These are phyloP conservation scores for Coracias cyanogaster DNA, from an alignment of 2,797 vertebrate genomes.

Conservation along the genomic window DNA sequence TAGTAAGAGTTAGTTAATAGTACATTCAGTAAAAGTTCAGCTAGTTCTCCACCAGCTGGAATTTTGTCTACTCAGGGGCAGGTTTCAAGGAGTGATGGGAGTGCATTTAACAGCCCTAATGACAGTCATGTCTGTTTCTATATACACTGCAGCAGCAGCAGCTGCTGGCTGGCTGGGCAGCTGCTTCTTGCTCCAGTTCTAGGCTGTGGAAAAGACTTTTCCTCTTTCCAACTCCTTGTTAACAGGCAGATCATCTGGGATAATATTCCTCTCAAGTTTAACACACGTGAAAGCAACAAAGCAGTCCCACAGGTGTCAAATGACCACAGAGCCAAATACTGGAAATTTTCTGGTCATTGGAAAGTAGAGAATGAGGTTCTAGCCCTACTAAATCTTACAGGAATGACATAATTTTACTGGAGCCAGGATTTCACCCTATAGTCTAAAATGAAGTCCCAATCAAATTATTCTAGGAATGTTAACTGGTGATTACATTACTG, in stretches of 20 bases:
- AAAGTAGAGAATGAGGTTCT: slow-evolving; percentile 7
- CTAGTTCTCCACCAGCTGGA: not conserved
- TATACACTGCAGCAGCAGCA: not conserved
- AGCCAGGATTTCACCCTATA: not conserved
- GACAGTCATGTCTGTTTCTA: not conserved
- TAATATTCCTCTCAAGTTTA: not conserved
- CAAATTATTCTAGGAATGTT: slow-evolving; percentile 46
- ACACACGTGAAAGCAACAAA: not conserved
- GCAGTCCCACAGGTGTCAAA: not conserved
- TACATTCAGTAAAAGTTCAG: not conserved
- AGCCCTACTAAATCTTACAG: not conserved
- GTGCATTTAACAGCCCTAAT: not conserved
- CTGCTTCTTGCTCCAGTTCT: not conserved
- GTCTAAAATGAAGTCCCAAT: slow-evolving; percentile 24
- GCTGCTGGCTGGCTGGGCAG: not conserved
- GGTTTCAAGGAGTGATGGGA: not conserved
- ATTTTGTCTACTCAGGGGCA: not conserved
- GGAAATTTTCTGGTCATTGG: not conserved
- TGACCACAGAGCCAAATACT: not conserved
- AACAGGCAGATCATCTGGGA: not conserved
- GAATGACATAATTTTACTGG: not conserved
- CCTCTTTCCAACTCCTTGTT: not conserved
- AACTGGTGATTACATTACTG: slow-evolving; percentile 35
- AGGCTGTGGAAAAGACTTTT: not conserved
- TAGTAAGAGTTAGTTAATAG: no score